Conservation (phyloP, 2,888 invertebrate species). For the Xestoiulus laeticollis region DNA sequence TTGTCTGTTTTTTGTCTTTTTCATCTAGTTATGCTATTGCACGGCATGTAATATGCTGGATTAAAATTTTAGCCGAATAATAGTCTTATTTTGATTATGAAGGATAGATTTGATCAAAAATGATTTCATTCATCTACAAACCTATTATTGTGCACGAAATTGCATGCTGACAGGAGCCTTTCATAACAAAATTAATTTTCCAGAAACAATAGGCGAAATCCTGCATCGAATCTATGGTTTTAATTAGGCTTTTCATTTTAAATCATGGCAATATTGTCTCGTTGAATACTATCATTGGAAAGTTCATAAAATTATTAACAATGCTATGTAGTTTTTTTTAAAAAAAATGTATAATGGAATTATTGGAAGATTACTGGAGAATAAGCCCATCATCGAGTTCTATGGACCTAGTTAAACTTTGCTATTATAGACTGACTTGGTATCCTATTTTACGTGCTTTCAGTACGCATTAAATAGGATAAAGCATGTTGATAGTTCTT, state of each 20-base stretch:
- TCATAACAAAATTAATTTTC: neutral
- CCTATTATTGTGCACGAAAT: neutral
- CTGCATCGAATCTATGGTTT: neutral
- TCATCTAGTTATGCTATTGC: neutral
- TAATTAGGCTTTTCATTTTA: neutral
- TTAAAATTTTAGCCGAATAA: neutral
- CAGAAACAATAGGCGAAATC: neutral
- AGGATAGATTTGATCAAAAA: neutral
- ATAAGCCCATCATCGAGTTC: too few relatives aligned
- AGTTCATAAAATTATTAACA: neutral
- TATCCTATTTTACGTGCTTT: too few relatives aligned
- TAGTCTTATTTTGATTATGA: constrained; percentile 7
- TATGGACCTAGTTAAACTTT: too few relatives aligned
- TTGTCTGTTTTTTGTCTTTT: neutral
- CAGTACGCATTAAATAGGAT: too few relatives aligned
- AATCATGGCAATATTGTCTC: neutral
- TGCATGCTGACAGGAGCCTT: neutral
- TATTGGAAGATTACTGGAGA: too few relatives aligned
- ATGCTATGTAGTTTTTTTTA: neutral
- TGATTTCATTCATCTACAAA: constrained; percentile 1
- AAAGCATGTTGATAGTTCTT: too few relatives aligned
- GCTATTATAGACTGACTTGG: too few relatives aligned
- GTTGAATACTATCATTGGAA: neutral
- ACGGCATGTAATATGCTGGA: neutral
- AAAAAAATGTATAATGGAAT: too few relatives aligned